Evolutionary conservation across 1,140 invertebrate genomes (phyloP), one percentile per base, ranked within the genome.

Genomic region (Drosophila melanogaster): DNA sequence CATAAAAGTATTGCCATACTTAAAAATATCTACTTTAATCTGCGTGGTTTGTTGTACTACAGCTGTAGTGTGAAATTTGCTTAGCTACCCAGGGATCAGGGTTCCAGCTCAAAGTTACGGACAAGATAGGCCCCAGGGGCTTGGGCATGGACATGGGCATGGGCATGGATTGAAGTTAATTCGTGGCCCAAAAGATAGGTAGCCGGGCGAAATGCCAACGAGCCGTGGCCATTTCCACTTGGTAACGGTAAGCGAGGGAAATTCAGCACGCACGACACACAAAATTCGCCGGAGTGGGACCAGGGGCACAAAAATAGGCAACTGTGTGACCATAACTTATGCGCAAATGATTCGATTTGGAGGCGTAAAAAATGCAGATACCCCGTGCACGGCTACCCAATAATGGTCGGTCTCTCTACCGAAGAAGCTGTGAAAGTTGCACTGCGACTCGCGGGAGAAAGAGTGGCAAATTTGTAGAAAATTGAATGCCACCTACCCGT

Each of bases 361-460:
- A 77, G 74, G 74, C 74, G 74, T 77, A 61, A 37, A 50, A 60
- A 77, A 77, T 77, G 74, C 73, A 77, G 74, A 76, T 66, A 58
- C 64, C 64, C 64, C 64, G 60, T 67, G 64, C 59, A 62, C 51
- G 47, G 72, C 74, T 77, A 77, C 74, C 74, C 74, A 77, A 77
- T 77, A 77, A 77, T 77, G 56, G 62, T 22, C 35, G 26, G 40
- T 6, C 40, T 51, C 38, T 77, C 74, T 77, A 61, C 74, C 73
- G 74, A 69, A 77, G 74, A 77, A 77, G 74, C 74, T 77, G 74
- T 77, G 73, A 77, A 77, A 77, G 74, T 77, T 77, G 72, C 73
- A 75, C 38, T 47, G 64, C 64, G 66, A 71, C 43, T 43, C 1
- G 72, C 62, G 61, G 74, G 73, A 77, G 74, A 77, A 77, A 77